Evolutionary conservation across 1,140 invertebrate species (phyloP).

Genomic region (Habropoda laboriosa): DNA sequence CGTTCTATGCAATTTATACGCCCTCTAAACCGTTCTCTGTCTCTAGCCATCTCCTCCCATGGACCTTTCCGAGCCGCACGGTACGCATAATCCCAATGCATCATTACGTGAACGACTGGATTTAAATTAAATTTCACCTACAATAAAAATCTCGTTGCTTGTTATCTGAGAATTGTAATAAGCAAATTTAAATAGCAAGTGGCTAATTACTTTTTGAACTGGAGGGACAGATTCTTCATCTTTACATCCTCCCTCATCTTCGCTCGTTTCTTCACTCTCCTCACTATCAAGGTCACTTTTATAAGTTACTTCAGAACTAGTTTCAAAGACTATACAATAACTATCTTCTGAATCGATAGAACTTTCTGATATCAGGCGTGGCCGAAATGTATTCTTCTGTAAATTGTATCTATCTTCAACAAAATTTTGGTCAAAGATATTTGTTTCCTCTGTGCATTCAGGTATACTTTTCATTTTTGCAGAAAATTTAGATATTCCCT

Average conservation of each 20-base stretch:
- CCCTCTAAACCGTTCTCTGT: constrained; percentile 83
- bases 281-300: constrained; percentile 46
- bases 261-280: constrained; percentile 21
- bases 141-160: constrained; percentile 66
- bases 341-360: constrained; percentile 79
- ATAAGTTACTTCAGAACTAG: constrained; percentile 42
- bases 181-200: background rate
- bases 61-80: constrained; percentile 84
- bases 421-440: background rate
- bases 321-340: constrained; percentile 75
- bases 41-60: constrained; percentile 85
- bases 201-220: constrained; percentile 47
- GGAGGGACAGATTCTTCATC: background rate
- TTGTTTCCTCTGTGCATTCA: constrained; percentile 29
- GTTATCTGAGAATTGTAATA: constrained; percentile 8
- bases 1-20: constrained; percentile 79
- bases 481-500: constrained; percentile 18
- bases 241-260: constrained; percentile 20
- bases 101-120: constrained; percentile 83
- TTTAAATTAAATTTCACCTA: constrained; percentile 84
- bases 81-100: constrained; percentile 85
- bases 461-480: constrained; percentile 45
- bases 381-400: constrained; percentile 40
- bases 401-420: constrained; percentile 2
- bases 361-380: constrained; percentile 71